Conservation (phyloP, 2,797 vertebrate species). For the Rhinoraja longicauda region DNA sequence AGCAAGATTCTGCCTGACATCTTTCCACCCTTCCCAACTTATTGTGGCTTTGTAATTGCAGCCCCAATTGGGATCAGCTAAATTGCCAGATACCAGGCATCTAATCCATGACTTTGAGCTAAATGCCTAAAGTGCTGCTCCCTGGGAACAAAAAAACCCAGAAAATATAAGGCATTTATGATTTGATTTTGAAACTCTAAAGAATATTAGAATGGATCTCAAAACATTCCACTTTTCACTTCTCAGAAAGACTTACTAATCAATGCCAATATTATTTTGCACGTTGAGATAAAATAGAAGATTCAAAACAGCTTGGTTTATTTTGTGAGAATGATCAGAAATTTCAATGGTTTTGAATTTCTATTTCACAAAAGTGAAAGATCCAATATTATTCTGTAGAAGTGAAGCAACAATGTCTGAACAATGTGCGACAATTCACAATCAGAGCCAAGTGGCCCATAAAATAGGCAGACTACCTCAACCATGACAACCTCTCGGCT, state of each 20-base stretch:
- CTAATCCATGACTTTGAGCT: neutral
- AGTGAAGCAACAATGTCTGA: neutral
- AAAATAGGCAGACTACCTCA: neutral
- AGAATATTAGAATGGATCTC: neutral
- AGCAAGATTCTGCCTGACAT: neutral
- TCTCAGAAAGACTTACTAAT: neutral
- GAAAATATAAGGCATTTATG: neutral
- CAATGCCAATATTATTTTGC: neutral
- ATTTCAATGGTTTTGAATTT: neutral
- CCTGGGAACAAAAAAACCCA: conserved; percentile 8
- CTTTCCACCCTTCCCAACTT: neutral
- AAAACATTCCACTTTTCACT: neutral
- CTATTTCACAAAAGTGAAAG: neutral
- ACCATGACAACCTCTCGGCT: neutral
- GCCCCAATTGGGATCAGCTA: neutral
- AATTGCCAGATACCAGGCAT: neutral
- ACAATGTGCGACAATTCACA: neutral
- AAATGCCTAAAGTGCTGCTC: neutral
- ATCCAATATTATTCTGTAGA: conserved; percentile 11
- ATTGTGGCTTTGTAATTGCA: neutral
- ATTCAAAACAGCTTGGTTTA: neutral
- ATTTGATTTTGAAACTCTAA: neutral
- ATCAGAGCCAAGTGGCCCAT: neutral
- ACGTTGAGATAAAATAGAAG: neutral
- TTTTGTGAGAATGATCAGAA: neutral